Evolutionary conservation across 2,888 invertebrate species (phyloP), one percentile per base, ranked within the genome.

Genomic region (Mongoloraphidia duomilia): DNA sequence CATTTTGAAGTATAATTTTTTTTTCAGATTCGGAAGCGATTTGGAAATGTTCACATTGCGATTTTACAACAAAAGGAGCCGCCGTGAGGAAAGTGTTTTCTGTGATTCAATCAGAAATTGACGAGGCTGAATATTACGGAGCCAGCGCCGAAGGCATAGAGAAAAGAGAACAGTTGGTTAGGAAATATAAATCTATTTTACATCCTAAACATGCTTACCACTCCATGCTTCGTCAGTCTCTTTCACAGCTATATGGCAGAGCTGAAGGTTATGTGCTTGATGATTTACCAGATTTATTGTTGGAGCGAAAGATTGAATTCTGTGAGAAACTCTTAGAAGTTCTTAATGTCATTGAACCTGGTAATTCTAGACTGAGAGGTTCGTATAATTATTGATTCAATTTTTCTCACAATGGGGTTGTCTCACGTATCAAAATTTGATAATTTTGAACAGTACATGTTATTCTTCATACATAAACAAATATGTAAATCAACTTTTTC

Each of bases 191-290:
- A 56, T 75, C 76, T 1, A 76, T 84, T 47, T 69, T 91, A 52
- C 90, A 91, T 69, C 86, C 87, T 0, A 75, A 77, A 35, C 87
- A 90, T 65, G 78, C 81, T 10, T 73, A 85, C 50, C 73, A 83
- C 58, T 74, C 80, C 0, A 75, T 76, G 2, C 59, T 88, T 12
- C 76, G 81, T 56, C 80, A 82, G 58, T 74, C 80, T 14, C 68
- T 90, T 49, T 78, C 79, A 11, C 87, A 89, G 65, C 70, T 88
- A 64, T 89, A 89, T 60, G 89, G 90, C 0, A 76, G 84, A 46
- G 79, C 80, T 1, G 76, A 79, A 49, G 84, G 81, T 11, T 87
- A 85, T 62, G 68, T 69, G 39, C 66, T 85, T 55, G 79, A 82
- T 34, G 81, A 86, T 55, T 68, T 89, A 40, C 81, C 85, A 0